A percentile compares a stretch with the other conserved stretches of the same genome.
Evolutionary conservation across 2,113 vertebrate species (phyloP).

Genomic region (Albula goreensis): DNA sequence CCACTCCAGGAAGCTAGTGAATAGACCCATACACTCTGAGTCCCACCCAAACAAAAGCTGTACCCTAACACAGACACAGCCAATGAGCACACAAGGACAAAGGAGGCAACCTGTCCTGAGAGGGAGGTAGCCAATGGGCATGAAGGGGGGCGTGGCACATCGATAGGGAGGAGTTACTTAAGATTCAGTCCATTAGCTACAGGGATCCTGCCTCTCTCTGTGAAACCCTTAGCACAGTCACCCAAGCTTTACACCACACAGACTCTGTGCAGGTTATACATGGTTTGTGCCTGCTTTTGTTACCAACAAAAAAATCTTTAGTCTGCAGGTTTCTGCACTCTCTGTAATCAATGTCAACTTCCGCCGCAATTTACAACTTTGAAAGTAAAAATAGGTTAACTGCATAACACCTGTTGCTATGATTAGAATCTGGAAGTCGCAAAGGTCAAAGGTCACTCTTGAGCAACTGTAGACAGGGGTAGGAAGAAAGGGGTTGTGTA

Average conservation of each 20-base stretch:
- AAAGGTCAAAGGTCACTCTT: conserved; percentile 44
- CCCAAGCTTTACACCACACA: not conserved
- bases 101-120: not conserved
- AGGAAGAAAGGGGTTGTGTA: not conserved
- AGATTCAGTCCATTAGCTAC: not conserved
- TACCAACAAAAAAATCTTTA: not conserved
- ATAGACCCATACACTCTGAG: not conserved
- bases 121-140: not conserved
- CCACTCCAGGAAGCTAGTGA: not conserved
- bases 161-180: not conserved
- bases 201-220: too few species aligned
- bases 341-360: conserved; percentile 9
- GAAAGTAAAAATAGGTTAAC: conserved; percentile 63
- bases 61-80: not conserved
- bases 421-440: conserved; percentile 51
- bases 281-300: not conserved
- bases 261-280: not conserved
- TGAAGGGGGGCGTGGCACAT: not conserved
- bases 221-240: not conserved
- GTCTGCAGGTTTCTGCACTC: not conserved
- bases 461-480: conserved; percentile 49
- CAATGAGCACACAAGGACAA: not conserved
- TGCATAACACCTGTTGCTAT: conserved; percentile 61
- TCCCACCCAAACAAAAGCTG: too few species aligned
- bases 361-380: conserved; percentile 50